phyloP scores from a whole-genome alignment of 2,888 invertebrate species.

The Troides oblongomaculatus region DNA sequence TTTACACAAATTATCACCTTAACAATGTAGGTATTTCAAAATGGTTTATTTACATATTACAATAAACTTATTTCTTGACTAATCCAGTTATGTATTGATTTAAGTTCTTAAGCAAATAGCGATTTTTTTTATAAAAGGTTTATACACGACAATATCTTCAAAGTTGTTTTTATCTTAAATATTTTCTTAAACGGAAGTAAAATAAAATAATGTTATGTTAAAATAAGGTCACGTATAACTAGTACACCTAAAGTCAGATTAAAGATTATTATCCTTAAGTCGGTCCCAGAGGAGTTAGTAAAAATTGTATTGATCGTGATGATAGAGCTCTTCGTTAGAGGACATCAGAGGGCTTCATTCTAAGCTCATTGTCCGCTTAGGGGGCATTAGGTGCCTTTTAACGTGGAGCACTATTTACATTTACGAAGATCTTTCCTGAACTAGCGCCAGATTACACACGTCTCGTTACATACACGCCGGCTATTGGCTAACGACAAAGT shows the following conservation, averaged over 20 bases:
- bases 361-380: slow-evolving; percentile 72
- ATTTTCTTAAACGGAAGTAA: too few relatives aligned
- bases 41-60: too few relatives aligned
- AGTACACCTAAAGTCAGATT: slow-evolving; percentile 32
- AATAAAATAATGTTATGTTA: slow-evolving; percentile 12
- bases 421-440: slow-evolving; percentile 37
- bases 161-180: slow-evolving; percentile 3
- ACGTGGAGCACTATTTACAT: slow-evolving; percentile 69
- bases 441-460: slow-evolving; percentile 34
- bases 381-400: slow-evolving; percentile 73
- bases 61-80: too few relatives aligned
- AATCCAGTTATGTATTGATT: too few relatives aligned
- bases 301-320: slow-evolving; percentile 68
- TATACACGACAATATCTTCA: slow-evolving; percentile 5
- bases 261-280: slow-evolving; percentile 55
- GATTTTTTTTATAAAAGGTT: background rate
- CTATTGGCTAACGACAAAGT: slow-evolving; percentile 33
- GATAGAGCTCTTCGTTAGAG: slow-evolving; percentile 57
- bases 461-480: slow-evolving; percentile 33
- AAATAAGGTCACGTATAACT: slow-evolving; percentile 14
- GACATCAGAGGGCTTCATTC: slow-evolving; percentile 58
- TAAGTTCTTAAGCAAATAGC: too few relatives aligned
- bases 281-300: slow-evolving; percentile 39
- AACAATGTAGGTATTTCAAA: too few relatives aligned
- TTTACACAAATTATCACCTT: too few relatives aligned